These are phyloP conservation scores for Lycorma delicatula DNA, from an alignment of 1,140 invertebrate species.

Conservation along the genomic window DNA sequence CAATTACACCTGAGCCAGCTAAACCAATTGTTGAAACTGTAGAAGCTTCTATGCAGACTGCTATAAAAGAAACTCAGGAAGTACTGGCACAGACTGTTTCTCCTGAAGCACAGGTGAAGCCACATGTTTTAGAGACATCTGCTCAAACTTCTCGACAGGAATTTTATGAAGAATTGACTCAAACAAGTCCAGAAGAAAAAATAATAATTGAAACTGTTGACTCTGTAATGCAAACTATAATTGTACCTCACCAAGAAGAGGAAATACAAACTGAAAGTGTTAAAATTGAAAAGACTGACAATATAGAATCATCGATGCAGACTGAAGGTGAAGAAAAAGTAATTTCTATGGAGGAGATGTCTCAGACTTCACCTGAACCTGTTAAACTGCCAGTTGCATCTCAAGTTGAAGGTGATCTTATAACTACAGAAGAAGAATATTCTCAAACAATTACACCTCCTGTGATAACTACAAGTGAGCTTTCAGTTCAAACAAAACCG, in stretches of 20 bases:
- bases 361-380: constrained; percentile 27
- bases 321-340: constrained; percentile 28
- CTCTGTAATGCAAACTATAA: constrained; percentile 11
- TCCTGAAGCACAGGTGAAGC: constrained; percentile 3
- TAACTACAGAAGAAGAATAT: constrained; percentile 35
- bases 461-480: constrained; percentile 23
- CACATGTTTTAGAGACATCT: constrained; percentile 5
- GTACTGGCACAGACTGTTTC: constrained; percentile 28
- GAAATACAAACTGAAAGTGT: constrained; percentile 35
- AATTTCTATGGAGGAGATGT: constrained; percentile 21
- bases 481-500: constrained; percentile 31
- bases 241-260: constrained; percentile 20
- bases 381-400: constrained; percentile 34
- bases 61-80: constrained; percentile 26
- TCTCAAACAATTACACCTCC: constrained; percentile 21
- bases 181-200: constrained; percentile 14
- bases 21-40: constrained; percentile 23
- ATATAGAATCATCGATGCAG: constrained; percentile 27
- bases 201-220: constrained; percentile 7
- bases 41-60: constrained; percentile 34
- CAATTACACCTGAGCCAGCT: constrained; percentile 26
- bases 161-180: constrained; percentile 15
- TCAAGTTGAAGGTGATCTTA: constrained; percentile 39
- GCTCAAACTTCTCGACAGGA: constrained; percentile 7
- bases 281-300: constrained; percentile 33